Conservation (phyloP, 2,797 vertebrate species). For the Cossypha heuglini region DNA sequence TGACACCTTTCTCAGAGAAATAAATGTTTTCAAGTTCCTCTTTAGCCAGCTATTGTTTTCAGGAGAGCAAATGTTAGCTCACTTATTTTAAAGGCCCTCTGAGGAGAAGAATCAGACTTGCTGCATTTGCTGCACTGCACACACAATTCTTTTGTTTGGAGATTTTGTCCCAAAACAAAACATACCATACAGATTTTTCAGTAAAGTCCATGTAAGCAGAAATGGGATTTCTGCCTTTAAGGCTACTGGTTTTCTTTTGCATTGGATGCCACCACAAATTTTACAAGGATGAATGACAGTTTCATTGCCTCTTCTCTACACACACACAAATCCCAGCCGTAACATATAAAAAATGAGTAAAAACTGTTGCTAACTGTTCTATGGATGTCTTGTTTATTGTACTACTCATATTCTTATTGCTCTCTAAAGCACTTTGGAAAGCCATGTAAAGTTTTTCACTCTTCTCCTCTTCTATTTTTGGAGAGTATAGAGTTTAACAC, state of each 20-base stretch:
- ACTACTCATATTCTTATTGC: not conserved
- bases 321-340: not conserved
- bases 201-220: not conserved
- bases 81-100: not conserved
- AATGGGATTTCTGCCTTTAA: not conserved
- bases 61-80: not conserved
- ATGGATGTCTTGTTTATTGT: not conserved
- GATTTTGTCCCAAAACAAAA: not conserved
- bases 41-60: not conserved
- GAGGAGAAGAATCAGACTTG: not conserved
- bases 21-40: not conserved
- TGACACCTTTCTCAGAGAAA: not conserved
- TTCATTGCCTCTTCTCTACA: not conserved
- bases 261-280: not conserved
- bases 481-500: not conserved
- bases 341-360: not conserved
- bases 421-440: not conserved
- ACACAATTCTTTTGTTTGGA: not conserved
- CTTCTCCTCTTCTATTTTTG: not conserved
- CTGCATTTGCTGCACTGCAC: not conserved
- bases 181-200: not conserved
- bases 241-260: not conserved
- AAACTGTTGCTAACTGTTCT: not conserved
- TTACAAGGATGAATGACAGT: not conserved
- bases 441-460: not conserved